Evolutionary conservation across 2,797 vertebrate species (phyloP).

Genomic region (Ceryle rudis): DNA sequence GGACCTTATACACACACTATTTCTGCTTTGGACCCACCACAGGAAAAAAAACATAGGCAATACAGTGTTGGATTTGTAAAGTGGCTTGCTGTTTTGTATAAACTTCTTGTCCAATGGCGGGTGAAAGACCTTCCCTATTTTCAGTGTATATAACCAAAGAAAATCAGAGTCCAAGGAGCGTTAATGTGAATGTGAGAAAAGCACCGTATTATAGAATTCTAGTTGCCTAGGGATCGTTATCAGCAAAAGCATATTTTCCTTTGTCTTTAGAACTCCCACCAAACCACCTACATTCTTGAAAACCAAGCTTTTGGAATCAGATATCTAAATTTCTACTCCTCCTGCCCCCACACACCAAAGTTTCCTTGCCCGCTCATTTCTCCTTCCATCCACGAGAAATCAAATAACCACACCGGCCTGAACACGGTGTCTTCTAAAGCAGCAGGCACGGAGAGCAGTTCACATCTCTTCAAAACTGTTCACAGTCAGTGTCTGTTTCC

Average conservation of each 20-base stretch:
- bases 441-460: not conserved
- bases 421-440: not conserved
- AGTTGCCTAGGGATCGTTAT: constrained; percentile 61
- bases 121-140: not conserved
- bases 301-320: not conserved
- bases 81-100: not conserved
- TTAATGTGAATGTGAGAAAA: not conserved
- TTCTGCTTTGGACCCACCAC: not conserved
- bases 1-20: fast-evolving
- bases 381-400: not conserved
- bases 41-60: not conserved
- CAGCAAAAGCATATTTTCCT: not conserved
- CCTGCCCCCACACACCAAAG: not conserved
- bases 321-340: not conserved
- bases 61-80: not conserved
- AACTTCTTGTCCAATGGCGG: not conserved
- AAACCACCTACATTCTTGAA: constrained; percentile 43
- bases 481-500: not conserved
- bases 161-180: not conserved
- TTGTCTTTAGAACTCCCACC: constrained; percentile 44
- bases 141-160: not conserved
- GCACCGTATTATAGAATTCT: not conserved
- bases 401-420: not conserved
- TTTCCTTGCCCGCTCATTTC: not conserved
- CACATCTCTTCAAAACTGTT: not conserved